phyloP scores from a whole-genome alignment of 2,888 invertebrate genomes.

The Hemithea aestivaria region DNA sequence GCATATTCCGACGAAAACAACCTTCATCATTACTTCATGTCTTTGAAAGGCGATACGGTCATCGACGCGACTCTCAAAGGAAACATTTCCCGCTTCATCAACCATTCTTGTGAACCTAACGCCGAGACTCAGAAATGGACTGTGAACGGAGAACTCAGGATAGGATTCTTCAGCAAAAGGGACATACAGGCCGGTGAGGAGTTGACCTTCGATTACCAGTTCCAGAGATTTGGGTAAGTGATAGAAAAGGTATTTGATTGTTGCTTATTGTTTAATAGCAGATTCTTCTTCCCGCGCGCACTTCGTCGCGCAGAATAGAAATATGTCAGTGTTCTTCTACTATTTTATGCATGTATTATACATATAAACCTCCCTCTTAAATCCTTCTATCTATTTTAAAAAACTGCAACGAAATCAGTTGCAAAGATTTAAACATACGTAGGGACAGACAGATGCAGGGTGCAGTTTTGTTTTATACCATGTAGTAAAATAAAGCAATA shows the following conservation, averaged over 20 bases:
- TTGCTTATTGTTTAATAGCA: conserved; percentile 7
- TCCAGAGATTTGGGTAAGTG: conserved; percentile 94
- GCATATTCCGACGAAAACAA: conserved; percentile 94
- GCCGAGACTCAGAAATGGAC: conserved; percentile 99
- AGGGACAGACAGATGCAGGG: too few species aligned
- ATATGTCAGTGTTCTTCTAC: too few species aligned
- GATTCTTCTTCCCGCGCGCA: too few species aligned
- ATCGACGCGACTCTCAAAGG: conserved; percentile 98
- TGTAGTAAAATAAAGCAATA: too few species aligned
- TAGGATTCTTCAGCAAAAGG: conserved; percentile 97
- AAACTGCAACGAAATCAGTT: too few species aligned
- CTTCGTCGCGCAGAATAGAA: too few species aligned
- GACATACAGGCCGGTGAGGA: conserved; percentile 93
- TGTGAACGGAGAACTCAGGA: conserved; percentile 93
- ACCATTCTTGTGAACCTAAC: conserved; percentile 99
- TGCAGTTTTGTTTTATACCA: too few species aligned
- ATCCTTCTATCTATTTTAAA: too few species aligned
- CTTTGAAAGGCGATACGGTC: conserved; percentile 88
- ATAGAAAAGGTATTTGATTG: conserved; percentile 6
- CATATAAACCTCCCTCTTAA: too few species aligned
- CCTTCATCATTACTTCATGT: conserved; percentile 98
- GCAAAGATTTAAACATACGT: too few species aligned
- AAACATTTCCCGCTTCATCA: conserved; percentile 97
- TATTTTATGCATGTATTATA: too few species aligned
- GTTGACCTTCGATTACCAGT: conserved; percentile 99